phyloP scores from a whole-genome alignment of 2,888 invertebrate genomes.

The Drosophila phalerata region DNA sequence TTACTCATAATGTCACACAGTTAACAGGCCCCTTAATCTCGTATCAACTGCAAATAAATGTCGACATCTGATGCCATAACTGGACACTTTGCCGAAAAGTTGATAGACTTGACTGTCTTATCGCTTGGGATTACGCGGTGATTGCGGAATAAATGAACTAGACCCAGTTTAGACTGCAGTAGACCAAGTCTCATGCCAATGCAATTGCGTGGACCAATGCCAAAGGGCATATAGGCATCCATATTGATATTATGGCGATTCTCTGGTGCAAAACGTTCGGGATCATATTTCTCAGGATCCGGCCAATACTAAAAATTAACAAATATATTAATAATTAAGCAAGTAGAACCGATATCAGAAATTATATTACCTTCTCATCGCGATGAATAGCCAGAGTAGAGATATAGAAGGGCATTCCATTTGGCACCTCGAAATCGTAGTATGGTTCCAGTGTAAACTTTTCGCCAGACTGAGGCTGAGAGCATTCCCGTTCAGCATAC shows the following conservation, averaged over 20 bases:
- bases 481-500: slow-evolving; percentile 8
- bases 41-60: slow-evolving; percentile 1
- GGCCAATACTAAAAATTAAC: slow-evolving; percentile 17
- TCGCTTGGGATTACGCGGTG: slow-evolving; percentile 4
- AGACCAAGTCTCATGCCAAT: slow-evolving; percentile 71
- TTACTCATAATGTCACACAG: too few species aligned
- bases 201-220: slow-evolving; percentile 66
- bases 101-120: neutral
- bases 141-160: slow-evolving; percentile 29
- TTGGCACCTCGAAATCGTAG: slow-evolving; percentile 14
- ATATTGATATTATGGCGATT: slow-evolving; percentile 53
- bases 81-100: neutral
- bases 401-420: slow-evolving; percentile 17
- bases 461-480: slow-evolving; percentile 9
- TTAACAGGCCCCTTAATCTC: neutral
- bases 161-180: slow-evolving; percentile 62
- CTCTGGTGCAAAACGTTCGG: slow-evolving; percentile 62
- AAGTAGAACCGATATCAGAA: neutral
- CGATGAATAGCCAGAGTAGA: slow-evolving; percentile 18
- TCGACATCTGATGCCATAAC: neutral
- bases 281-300: slow-evolving; percentile 13
- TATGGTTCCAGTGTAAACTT: slow-evolving; percentile 14
- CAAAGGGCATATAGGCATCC: slow-evolving; percentile 66
- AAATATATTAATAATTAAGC: neutral
- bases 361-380: neutral